These are phyloP conservation scores for Zaprionus gabonicus DNA, from an alignment of 1,140 invertebrate species.

Conservation along the genomic window DNA sequence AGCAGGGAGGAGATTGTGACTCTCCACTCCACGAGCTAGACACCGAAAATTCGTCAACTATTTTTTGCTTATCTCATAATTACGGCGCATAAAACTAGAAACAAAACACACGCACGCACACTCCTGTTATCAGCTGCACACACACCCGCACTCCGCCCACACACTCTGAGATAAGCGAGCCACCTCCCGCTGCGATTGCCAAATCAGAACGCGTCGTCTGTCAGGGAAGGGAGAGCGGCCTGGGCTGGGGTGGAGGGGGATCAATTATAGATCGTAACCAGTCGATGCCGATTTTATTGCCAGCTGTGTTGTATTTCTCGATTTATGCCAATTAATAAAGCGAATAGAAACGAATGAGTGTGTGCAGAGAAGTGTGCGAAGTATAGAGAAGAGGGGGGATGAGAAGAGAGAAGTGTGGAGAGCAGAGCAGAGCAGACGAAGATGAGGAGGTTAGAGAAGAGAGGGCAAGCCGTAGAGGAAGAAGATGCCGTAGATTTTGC, in stretches of 20 bases:
- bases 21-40: no score
- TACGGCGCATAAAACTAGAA: neutral
- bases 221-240: no score
- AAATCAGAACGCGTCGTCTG: constrained; percentile 13
- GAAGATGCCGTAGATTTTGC: neutral
- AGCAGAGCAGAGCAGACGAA: neutral
- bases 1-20: no score
- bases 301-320: constrained; percentile 11
- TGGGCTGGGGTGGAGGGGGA: neutral
- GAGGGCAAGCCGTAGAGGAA: neutral
- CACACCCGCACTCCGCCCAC: neutral
- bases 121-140: constrained; percentile 21
- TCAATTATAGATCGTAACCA: constrained; percentile 11
- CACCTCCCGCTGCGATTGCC: constrained; percentile 8
- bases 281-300: constrained; percentile 23
- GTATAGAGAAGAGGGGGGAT: neutral
- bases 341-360: neutral
- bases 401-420: no score
- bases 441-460: no score
- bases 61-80: constrained; percentile 24
- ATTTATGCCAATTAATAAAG: constrained; percentile 31
- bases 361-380: neutral
- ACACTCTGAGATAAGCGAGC: neutral
- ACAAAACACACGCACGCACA: neutral
- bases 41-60: neutral